Evolutionary conservation across 2,113 vertebrate genomes (phyloP).

Genomic region (Oncorhynchus kisutch): DNA sequence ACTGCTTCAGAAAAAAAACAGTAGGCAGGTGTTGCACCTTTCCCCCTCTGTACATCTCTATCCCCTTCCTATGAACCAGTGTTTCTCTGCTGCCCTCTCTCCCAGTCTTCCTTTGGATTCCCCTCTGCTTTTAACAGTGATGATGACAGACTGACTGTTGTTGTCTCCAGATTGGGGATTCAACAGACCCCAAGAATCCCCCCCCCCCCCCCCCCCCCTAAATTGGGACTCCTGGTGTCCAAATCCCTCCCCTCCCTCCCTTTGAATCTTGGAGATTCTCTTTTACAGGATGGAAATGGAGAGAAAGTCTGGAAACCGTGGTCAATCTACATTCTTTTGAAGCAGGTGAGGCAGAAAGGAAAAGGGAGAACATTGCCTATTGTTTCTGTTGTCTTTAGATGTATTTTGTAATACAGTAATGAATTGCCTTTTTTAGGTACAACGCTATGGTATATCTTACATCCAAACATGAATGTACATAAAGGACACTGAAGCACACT

Average conservation of each 20-base stretch:
- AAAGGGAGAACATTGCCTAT: neutral
- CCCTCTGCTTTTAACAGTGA: constrained; percentile 48
- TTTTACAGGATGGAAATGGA: constrained; percentile 40
- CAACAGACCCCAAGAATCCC: constrained; percentile 42
- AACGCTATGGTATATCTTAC: neutral
- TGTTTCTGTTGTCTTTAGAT: too few relatives aligned
- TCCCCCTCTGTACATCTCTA: constrained; percentile 26
- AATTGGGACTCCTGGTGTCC: constrained; percentile 65
- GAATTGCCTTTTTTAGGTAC: neutral
- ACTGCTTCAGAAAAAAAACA: neutral
- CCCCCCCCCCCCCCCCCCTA: constrained; percentile 9
- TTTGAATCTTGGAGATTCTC: constrained; percentile 38
- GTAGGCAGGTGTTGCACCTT: constrained; percentile 43
- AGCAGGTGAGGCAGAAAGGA: constrained; percentile 7
- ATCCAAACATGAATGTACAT: too few relatives aligned
- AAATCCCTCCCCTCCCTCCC: constrained; percentile 24
- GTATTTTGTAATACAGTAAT: neutral
- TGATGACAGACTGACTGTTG: constrained; percentile 71
- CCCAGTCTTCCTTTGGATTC: constrained; percentile 44
- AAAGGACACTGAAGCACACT: too few relatives aligned
- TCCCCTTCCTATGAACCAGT: constrained; percentile 46
- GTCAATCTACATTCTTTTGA: neutral
- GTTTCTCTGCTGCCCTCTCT: constrained; percentile 48
- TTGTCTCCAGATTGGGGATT: constrained; percentile 73
- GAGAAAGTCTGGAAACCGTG: neutral